Evolutionary conservation across 2,888 invertebrate genomes (phyloP).

Genomic region (Cheilosia grossa): DNA sequence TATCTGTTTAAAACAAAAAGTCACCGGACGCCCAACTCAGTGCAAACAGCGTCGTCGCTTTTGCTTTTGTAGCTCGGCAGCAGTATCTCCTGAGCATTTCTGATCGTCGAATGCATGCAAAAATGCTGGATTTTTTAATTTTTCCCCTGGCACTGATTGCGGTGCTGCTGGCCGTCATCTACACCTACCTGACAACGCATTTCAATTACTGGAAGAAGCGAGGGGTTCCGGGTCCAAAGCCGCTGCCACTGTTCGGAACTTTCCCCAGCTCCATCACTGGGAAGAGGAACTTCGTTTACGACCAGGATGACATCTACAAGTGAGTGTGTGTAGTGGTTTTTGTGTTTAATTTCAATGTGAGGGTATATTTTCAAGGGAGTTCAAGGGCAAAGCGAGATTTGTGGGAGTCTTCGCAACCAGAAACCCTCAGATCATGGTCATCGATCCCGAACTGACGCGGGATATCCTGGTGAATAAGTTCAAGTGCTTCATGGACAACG

Average conservation of each 20-base stretch:
- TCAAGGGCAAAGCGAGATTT: constrained; percentile 78
- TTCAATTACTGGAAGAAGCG: constrained; percentile 79
- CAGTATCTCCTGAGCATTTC: constrained; percentile 8
- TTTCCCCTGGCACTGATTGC: constrained; percentile 40
- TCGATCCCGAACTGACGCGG: constrained; percentile 81
- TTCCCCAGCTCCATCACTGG: constrained; percentile 76
- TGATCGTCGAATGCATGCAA: not conserved
- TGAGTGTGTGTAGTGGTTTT: constrained; percentile 69
- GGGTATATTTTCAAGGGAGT: constrained; percentile 76
- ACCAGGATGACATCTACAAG: constrained; percentile 82
- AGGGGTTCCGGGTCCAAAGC: constrained; percentile 78
- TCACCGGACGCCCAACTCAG: not conserved
- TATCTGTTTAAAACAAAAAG: not conserved
- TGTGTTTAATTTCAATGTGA: not conserved
- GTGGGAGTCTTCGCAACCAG: constrained; percentile 82
- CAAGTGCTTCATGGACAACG: constrained; percentile 79
- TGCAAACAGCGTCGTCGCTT: not conserved
- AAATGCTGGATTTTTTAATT: constrained; percentile 4
- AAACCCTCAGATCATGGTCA: constrained; percentile 81
- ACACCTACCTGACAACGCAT: constrained; percentile 74
- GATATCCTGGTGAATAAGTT: constrained; percentile 83
- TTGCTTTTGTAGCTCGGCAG: not conserved
- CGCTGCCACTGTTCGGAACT: constrained; percentile 78
- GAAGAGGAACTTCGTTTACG: constrained; percentile 79
- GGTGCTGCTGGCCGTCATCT: constrained; percentile 56